phyloP scores from a whole-genome alignment of 2,113 vertebrate genomes.

The Chionis minor region DNA sequence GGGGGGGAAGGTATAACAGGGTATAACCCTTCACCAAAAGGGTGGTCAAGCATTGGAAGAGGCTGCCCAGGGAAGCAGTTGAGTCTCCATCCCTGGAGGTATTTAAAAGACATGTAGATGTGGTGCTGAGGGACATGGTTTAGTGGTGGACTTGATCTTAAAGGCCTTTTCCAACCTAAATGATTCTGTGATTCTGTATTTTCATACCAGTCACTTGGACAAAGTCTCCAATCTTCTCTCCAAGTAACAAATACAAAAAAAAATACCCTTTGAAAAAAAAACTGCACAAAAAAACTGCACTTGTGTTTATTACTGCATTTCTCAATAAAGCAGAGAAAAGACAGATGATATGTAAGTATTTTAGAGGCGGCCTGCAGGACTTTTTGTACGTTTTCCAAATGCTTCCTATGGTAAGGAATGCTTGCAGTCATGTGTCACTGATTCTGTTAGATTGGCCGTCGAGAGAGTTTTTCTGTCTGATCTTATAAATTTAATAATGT shows the following conservation, averaged over 20 bases:
- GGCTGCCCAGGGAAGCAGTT: neutral
- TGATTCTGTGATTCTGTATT: neutral
- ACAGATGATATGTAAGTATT: neutral
- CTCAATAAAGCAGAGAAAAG: neutral
- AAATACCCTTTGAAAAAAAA: neutral
- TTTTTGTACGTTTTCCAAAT: neutral
- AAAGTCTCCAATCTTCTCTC: neutral
- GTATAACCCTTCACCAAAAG: neutral
- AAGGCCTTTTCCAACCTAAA: neutral
- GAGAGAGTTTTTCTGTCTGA: neutral
- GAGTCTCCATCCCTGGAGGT: neutral
- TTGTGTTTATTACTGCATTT: neutral
- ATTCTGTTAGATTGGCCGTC: neutral
- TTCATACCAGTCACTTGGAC: neutral
- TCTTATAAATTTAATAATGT: neutral
- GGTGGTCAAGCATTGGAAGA: neutral
- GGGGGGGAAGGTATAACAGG: neutral
- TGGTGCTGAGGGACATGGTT: neutral
- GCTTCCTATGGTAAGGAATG: neutral
- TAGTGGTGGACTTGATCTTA: neutral
- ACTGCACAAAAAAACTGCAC: neutral
- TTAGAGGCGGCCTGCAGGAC: neutral
- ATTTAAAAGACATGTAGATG: neutral
- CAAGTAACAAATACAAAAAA: neutral
- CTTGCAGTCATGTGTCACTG: neutral